Conservation (phyloP, 2,113 vertebrate species). For the Megaceryle maxima region DNA sequence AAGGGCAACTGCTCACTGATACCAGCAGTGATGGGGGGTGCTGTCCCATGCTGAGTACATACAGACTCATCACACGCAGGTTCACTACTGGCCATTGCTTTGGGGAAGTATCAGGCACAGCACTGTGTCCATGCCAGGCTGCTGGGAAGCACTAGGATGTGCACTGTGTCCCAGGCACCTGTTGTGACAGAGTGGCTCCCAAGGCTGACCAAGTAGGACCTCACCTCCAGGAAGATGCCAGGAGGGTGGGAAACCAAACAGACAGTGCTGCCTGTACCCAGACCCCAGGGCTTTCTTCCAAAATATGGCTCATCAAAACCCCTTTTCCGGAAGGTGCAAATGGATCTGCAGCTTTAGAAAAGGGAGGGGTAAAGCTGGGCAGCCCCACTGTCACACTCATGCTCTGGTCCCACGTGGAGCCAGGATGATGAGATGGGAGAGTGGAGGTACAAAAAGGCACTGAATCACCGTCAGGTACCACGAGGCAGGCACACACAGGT, state of each 20-base stretch:
- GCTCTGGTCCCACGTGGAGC: not conserved
- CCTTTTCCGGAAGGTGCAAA: not conserved
- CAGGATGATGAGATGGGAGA: fast-evolving
- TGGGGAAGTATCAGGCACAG: not conserved
- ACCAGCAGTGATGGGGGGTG: not conserved
- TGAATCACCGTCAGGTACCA: fast-evolving
- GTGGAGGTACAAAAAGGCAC: not conserved
- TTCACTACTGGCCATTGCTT: not conserved
- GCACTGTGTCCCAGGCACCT: fast-evolving
- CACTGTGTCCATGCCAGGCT: not conserved
- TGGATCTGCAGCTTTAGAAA: not conserved
- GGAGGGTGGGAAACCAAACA: not conserved
- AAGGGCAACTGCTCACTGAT: not conserved
- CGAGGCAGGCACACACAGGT: fast-evolving
- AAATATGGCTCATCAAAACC: not conserved
- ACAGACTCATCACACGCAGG: not conserved
- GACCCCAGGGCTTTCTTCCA: not conserved
- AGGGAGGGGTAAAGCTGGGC: not conserved
- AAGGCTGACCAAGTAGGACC: not conserved
- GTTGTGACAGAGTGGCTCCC: not conserved
- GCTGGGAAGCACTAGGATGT: not conserved
- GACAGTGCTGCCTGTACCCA: not conserved
- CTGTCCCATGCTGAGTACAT: not conserved
- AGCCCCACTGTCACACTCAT: not conserved
- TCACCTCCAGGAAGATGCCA: not conserved